These are phyloP conservation scores for Semicossyphus pulcher DNA, from an alignment of 2,113 vertebrate species.

Conservation along the genomic window DNA sequence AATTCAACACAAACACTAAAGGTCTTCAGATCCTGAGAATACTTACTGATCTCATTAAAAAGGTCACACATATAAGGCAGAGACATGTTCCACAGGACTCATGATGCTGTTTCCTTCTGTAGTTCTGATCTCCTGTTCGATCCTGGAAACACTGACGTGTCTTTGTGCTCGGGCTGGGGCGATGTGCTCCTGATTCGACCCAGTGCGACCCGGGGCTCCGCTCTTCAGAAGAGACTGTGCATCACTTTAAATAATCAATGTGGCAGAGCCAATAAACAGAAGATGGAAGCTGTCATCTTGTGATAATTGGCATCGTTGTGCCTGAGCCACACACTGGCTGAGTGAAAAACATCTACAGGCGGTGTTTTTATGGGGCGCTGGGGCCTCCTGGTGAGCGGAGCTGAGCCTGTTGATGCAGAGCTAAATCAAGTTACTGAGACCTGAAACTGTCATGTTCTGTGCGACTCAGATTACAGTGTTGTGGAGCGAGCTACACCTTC, in stretches of 20 bases:
- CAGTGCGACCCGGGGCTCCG: too few species aligned
- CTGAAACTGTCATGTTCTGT: slow-evolving; percentile 53
- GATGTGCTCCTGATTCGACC: too few species aligned
- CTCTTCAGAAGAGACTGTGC: neutral
- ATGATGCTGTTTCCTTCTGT: too few species aligned
- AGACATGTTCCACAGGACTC: too few species aligned
- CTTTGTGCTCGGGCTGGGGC: too few species aligned
- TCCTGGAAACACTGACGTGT: too few species aligned
- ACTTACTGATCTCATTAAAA: too few species aligned
- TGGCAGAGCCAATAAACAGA: neutral
- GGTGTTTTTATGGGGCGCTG: neutral
- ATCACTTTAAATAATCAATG: neutral
- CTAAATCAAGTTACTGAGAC: slow-evolving; percentile 50
- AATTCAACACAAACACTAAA: too few species aligned
- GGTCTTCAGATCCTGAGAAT: too few species aligned
- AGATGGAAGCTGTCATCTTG: too few species aligned
- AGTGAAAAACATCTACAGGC: neutral
- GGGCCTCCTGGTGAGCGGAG: neutral
- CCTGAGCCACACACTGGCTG: neutral
- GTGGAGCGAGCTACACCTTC: slow-evolving; percentile 31
- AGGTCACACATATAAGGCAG: too few species aligned
- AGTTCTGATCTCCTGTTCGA: too few species aligned
- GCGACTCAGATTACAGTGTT: slow-evolving; percentile 27
- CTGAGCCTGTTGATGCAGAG: slow-evolving; percentile 2
- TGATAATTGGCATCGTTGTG: neutral